These are phyloP conservation scores for Atrichornis clamosus DNA, from an alignment of 2,113 vertebrate species.

Conservation along the genomic window DNA sequence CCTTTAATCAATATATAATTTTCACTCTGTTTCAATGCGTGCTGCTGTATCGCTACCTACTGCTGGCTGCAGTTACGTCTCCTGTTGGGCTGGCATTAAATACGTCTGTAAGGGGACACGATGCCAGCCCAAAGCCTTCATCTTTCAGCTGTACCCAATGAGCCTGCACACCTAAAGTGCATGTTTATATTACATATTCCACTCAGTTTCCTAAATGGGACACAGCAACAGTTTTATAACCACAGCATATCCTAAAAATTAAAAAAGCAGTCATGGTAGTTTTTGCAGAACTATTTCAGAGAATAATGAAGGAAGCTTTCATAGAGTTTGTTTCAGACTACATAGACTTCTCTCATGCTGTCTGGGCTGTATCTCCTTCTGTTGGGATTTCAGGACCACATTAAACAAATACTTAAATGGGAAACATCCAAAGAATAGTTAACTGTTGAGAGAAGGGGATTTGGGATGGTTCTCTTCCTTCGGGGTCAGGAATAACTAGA, in stretches of 20 bases:
- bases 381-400: background rate
- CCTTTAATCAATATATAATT: constrained; percentile 10
- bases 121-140: background rate
- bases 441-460: background rate
- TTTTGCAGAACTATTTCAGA: background rate
- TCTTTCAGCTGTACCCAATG: background rate
- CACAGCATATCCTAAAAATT: background rate
- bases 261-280: background rate
- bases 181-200: background rate
- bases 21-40: background rate
- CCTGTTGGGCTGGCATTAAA: background rate
- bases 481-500: background rate
- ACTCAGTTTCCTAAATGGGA: background rate
- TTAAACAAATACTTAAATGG: background rate
- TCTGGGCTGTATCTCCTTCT: background rate
- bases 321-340: background rate
- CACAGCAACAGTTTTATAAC: background rate
- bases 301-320: background rate
- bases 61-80: background rate
- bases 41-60: background rate
- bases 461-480: background rate
- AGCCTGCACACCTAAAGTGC: background rate
- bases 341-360: background rate
- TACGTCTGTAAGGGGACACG: background rate
- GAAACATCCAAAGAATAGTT: background rate